phyloP scores from a whole-genome alignment of 1,140 invertebrate genomes.

The Chironomus tepperi region DNA sequence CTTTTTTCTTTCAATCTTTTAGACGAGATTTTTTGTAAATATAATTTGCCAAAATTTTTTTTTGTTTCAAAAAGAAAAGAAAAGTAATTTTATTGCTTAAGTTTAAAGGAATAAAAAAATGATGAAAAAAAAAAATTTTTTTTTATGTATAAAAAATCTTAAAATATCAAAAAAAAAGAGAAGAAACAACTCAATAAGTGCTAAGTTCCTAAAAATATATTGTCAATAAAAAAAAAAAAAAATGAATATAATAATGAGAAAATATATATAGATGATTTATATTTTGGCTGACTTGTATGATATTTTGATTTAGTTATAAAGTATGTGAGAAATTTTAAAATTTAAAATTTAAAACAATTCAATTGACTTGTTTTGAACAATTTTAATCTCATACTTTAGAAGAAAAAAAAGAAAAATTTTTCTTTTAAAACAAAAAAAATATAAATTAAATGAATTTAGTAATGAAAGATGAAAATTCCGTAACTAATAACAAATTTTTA shows the following conservation, averaged over 20 bases:
- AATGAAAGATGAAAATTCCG: slow-evolving; percentile 10
- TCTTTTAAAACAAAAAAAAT: no score
- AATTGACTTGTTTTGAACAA: no score
- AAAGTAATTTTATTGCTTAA: neutral
- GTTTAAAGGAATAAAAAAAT: neutral
- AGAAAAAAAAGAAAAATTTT: no score
- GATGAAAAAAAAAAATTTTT: no score
- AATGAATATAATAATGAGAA: neutral
- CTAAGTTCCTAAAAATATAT: slow-evolving; percentile 6
- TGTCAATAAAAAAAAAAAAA: slow-evolving; percentile 7
- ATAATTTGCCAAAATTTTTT: neutral
- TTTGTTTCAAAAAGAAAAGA: neutral
- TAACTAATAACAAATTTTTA: neutral
- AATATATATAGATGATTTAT: slow-evolving; percentile 16
- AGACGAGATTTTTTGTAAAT: neutral
- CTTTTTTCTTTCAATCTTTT: no score
- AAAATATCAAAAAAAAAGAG: no score
- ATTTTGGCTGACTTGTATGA: slow-evolving; percentile 23
- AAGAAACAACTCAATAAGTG: neutral
- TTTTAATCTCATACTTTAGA: no score
- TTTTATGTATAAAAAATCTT: no score
- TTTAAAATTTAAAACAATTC: no score
- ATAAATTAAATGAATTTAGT: neutral
- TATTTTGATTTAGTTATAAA: slow-evolving; percentile 14
- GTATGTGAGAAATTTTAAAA: neutral